These are phyloP conservation scores for Solenodon paradoxus DNA, from an alignment of 2,113 vertebrate genomes.

Conservation along the genomic window DNA sequence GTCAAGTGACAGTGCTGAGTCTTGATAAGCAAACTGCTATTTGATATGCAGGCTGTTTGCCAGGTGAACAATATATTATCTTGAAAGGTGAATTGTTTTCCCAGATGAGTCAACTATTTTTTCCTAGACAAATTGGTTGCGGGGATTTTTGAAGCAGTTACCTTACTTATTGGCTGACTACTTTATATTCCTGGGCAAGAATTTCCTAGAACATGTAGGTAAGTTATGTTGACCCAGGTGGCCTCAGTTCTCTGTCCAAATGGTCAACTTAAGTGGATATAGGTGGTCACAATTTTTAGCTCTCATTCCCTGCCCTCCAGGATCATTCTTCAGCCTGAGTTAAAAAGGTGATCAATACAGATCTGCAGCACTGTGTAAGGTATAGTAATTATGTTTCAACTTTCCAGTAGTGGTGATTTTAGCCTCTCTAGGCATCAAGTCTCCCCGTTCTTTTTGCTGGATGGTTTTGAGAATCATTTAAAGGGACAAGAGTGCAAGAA, in stretches of 20 bases:
- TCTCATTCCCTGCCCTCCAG: neutral
- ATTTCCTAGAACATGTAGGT: neutral
- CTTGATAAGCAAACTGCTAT: neutral
- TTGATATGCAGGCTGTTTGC: neutral
- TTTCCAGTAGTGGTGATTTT: neutral
- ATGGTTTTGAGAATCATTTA: neutral
- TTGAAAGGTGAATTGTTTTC: neutral
- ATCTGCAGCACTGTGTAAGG: neutral
- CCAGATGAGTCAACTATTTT: neutral
- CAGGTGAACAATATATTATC: too few species aligned
- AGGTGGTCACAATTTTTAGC: neutral
- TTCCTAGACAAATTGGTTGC: conserved; percentile 1
- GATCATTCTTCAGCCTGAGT: neutral
- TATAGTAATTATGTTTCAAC: neutral
- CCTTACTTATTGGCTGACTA: neutral
- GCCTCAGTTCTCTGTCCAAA: neutral
- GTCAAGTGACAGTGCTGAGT: neutral
- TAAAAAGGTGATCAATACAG: neutral
- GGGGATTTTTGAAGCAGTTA: conserved; percentile 10
- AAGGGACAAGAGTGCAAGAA: neutral
- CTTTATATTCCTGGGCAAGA: neutral
- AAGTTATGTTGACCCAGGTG: neutral
- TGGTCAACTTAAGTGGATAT: neutral
- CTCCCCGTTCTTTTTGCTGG: neutral
- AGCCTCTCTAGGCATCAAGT: neutral